Evolutionary conservation across 2,888 invertebrate species (phyloP).

Genomic region (Lochmaea capreae): DNA sequence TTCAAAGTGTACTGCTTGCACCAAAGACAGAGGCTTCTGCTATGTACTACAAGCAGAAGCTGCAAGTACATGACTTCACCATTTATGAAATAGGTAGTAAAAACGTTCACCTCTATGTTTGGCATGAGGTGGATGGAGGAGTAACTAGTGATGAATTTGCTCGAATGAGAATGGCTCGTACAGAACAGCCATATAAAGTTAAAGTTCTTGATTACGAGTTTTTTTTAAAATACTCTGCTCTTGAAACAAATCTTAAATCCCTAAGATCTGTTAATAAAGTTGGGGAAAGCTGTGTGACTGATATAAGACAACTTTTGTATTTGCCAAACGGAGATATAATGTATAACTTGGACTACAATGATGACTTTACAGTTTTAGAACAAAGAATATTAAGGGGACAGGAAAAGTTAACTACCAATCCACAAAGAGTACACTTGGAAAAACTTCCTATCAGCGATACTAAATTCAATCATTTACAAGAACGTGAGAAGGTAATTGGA

Average conservation of each 20-base stretch:
- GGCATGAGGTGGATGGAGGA: slow-evolving; percentile 22
- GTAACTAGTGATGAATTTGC: slow-evolving; percentile 1
- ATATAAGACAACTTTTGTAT: slow-evolving; percentile 15
- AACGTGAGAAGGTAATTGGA: slow-evolving; percentile 4
- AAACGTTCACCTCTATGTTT: slow-evolving; percentile 31
- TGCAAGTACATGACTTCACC: slow-evolving; percentile 40
- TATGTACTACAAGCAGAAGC: slow-evolving; percentile 18
- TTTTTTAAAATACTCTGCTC: slow-evolving; percentile 9
- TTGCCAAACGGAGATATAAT: slow-evolving; percentile 12
- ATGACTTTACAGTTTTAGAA: slow-evolving; percentile 7
- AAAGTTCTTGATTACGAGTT: slow-evolving; percentile 6
- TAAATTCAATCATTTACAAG: slow-evolving; percentile 11
- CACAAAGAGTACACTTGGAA: slow-evolving; percentile 1
- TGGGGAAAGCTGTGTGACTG: slow-evolving; percentile 10
- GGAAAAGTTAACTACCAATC: background rate
- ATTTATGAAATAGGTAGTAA: slow-evolving; percentile 33
- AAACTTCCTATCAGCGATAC: background rate
- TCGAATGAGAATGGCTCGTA: slow-evolving; percentile 14
- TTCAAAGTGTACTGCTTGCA: no score
- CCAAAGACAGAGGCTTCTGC: no score
- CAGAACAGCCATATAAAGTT: slow-evolving; percentile 17
- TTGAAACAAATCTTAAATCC: slow-evolving; percentile 12
- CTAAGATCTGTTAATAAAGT: slow-evolving; percentile 16
- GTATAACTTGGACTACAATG: slow-evolving; percentile 12
- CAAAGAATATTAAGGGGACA: background rate